These are phyloP conservation scores for Centruroides vittatus DNA, from an alignment of 1,140 invertebrate genomes.

Conservation along the genomic window DNA sequence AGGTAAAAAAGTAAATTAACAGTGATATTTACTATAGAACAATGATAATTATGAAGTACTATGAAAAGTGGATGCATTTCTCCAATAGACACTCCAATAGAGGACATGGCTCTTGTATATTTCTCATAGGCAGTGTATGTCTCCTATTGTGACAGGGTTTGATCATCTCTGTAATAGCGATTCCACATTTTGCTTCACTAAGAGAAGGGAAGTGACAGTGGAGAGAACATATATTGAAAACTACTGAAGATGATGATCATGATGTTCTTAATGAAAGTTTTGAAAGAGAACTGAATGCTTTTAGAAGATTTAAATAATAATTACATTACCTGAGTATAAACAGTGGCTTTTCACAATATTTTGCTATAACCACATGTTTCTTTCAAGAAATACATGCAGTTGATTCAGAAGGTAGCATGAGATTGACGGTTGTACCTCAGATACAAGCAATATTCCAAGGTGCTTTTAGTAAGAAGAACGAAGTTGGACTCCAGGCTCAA, in stretches of 20 bases:
- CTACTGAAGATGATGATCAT: slow-evolving; percentile 93
- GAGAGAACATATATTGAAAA: slow-evolving; percentile 93
- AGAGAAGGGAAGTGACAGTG: slow-evolving; percentile 97
- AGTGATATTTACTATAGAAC: no score
- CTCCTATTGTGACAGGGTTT: no score
- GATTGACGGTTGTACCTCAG: slow-evolving; percentile 92
- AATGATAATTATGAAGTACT: not conserved
- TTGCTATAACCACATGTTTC: slow-evolving; percentile 90
- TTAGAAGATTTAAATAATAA: slow-evolving; percentile 71
- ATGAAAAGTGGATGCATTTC: not conserved
- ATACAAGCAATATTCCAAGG: slow-evolving; percentile 98
- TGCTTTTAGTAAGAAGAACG: slow-evolving; percentile 97
- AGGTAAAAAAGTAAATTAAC: not conserved
- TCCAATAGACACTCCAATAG: no score
- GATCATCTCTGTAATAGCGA: slow-evolving; percentile 42
- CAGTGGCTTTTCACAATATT: slow-evolving; percentile 96
- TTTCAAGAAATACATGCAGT: slow-evolving; percentile 93
- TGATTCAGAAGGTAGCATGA: slow-evolving; percentile 94
- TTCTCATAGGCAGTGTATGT: no score
- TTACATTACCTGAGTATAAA: slow-evolving; percentile 86
- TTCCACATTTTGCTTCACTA: slow-evolving; percentile 96
- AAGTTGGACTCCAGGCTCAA: slow-evolving; percentile 99
- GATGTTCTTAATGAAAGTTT: slow-evolving; percentile 91
- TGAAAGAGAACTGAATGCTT: slow-evolving; percentile 76
- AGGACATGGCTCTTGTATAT: no score